Conservation (phyloP, 2,888 invertebrate genomes). For the Patella ulyssiponensis region DNA sequence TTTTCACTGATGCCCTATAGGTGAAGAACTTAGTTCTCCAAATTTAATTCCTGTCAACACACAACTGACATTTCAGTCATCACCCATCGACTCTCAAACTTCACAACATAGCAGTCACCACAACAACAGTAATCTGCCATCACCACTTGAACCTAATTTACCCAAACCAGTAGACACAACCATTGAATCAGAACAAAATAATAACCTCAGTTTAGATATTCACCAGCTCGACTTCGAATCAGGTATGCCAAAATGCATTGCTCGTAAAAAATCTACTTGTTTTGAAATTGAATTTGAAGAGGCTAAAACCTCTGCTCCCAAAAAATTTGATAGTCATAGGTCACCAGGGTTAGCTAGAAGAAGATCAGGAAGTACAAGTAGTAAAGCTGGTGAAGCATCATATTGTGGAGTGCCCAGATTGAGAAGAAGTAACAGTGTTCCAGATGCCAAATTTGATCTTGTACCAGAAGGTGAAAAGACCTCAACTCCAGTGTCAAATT, state of each 20-base stretch:
- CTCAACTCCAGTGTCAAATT: constrained; percentile 18
- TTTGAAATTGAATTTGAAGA: constrained; percentile 7
- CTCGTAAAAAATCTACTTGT: not conserved
- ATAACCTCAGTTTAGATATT: not conserved
- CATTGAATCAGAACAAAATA: not conserved
- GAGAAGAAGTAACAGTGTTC: constrained; percentile 10
- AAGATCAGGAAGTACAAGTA: not conserved
- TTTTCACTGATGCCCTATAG: not conserved
- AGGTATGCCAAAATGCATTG: not conserved
- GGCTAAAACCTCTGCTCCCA: not conserved
- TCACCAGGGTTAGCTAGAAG: not conserved
- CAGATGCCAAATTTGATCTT: not conserved
- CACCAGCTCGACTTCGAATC: not conserved
- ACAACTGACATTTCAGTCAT: not conserved
- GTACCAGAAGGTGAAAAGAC: not conserved
- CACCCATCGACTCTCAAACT: not conserved
- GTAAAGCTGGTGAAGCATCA: too few species aligned
- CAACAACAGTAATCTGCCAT: not conserved
- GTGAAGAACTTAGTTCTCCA: not conserved
- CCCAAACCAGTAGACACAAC: not conserved
- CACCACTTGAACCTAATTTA: not conserved
- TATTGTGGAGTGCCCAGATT: not conserved
- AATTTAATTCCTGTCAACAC: not conserved
- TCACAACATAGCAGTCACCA: too few species aligned
- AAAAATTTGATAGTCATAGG: not conserved